These are phyloP conservation scores for Margaritifera margaritifera DNA, from an alignment of 2,888 invertebrate genomes.

Conservation along the genomic window DNA sequence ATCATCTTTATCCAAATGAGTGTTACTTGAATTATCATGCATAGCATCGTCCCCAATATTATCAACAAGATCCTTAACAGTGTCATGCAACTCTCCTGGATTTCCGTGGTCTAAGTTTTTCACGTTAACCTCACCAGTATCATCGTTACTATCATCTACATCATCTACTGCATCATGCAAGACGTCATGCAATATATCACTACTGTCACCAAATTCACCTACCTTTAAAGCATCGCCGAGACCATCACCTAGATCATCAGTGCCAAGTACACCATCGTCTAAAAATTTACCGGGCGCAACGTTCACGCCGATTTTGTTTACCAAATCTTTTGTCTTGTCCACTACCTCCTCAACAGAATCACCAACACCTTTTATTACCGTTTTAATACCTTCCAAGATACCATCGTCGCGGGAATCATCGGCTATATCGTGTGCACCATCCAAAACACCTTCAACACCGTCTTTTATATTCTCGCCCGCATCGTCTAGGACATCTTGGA, in stretches of 20 bases:
- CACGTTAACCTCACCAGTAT: background rate
- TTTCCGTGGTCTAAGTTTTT: background rate
- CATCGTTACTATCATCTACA: background rate
- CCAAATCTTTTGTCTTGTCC: constrained; percentile 1
- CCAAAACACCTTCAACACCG: too few species aligned
- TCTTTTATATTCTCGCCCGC: too few species aligned
- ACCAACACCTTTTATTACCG: constrained; percentile 5
- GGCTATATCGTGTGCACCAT: too few species aligned
- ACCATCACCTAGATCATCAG: constrained; percentile 5
- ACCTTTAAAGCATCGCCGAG: constrained; percentile 1
- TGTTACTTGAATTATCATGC: too few species aligned
- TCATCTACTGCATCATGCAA: constrained; percentile 6
- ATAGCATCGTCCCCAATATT: too few species aligned
- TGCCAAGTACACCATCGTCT: constrained; percentile 1
- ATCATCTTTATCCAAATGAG: too few species aligned
- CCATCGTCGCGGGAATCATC: too few species aligned
- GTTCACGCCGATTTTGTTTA: constrained; percentile 5
- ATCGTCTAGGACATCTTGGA: too few species aligned
- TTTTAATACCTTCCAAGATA: too few species aligned
- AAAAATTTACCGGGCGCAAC: background rate
- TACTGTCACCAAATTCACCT: background rate
- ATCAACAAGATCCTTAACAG: background rate
- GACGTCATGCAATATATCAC: background rate
- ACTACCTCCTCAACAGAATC: constrained; percentile 2
- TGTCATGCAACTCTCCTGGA: background rate